Base-by-base conservation (phyloP, 2,113 vertebrate species). In the Tauraco erythrolophus region DNA sequence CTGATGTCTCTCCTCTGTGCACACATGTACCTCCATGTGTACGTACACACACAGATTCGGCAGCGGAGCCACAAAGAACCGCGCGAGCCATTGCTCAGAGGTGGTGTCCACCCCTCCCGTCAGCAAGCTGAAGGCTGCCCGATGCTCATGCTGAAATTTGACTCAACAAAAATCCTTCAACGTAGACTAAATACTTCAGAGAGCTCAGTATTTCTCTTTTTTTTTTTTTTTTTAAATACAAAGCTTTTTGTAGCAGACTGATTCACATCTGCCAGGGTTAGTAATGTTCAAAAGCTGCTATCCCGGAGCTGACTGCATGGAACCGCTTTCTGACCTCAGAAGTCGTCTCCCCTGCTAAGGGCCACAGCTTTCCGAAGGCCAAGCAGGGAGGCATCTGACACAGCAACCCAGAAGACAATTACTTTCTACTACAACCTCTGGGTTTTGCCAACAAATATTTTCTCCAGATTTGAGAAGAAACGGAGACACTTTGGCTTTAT, bases 11-110 rank as follows among this genome's bases (percentile, higher is more conserved):
- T 39, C 48, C 46, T 46, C n/a, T n/a, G n/a, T n/a, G n/a, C n/a
- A n/a, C n/a, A n/a, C n/a, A n/a, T n/a, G n/a, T n/a, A n/a, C n/a
- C n/a, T n/a, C n/a, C n/a, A n/a, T n/a, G n/a, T n/a, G n/a, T n/a
- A n/a, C n/a, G n/a, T n/a, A n/a, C n/a, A n/a, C 4, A 21, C 21
- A 21, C 1, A 46, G 1, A 65, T 31, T 43, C 43, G 71, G 56
- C 35, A 48, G 33, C 1, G 80, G 43, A 61, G 17, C 37, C 69
- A 12, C 39, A 39, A 87, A 1, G 0, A 0, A 66, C 12, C 46
- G 46, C 35, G 23, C 0, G 1, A 61, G 5, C 8, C 4, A 3
- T 15, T 82, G 66, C 70, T 50, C 56, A 83, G 10, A n/a, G 15
- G 25, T 0, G 28, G 14, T 14, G 0, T 46, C 39, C 37, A 62